Evolutionary conservation across 2,797 vertebrate species (phyloP).

Genomic region (Oreochromis grahami): DNA sequence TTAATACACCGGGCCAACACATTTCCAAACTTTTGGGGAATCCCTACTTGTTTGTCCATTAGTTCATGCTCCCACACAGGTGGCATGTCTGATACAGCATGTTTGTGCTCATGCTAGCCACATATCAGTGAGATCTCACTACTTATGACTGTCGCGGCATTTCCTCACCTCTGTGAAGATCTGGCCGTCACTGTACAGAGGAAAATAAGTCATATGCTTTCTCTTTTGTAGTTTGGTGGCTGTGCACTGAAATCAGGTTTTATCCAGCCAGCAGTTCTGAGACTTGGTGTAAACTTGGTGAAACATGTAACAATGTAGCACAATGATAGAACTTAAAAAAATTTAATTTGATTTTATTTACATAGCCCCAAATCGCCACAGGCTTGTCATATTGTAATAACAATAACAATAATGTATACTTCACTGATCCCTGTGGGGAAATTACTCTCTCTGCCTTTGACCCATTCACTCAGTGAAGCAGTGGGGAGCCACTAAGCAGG

Average conservation of each 20-base stretch:
- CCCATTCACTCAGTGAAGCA: neutral
- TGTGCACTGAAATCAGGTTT: neutral
- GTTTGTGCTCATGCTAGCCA: slow-evolving; percentile 1
- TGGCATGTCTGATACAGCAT: slow-evolving; percentile 26
- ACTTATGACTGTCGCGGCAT: slow-evolving; percentile 53
- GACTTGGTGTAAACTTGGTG: neutral
- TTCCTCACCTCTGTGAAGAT: slow-evolving; percentile 36
- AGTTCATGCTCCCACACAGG: slow-evolving; percentile 32
- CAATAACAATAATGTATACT: neutral
- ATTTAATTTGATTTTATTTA: neutral
- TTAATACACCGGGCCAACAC: slow-evolving; percentile 22
- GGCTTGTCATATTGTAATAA: rapidly evolving
- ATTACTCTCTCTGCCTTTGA: neutral
- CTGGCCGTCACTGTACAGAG: neutral
- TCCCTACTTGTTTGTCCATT: slow-evolving; percentile 22
- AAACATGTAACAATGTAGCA: neutral
- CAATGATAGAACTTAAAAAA: neutral
- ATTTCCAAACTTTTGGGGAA: slow-evolving; percentile 44
- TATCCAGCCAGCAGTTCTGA: neutral
- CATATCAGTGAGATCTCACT: slow-evolving; percentile 54
- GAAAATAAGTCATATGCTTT: neutral
- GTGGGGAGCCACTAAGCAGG: neutral
- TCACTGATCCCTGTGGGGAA: neutral
- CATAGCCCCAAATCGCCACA: neutral
- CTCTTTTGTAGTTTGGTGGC: neutral